These are phyloP conservation scores for Eubasilissa splendida DNA, from an alignment of 2,888 invertebrate genomes.

Conservation along the genomic window DNA sequence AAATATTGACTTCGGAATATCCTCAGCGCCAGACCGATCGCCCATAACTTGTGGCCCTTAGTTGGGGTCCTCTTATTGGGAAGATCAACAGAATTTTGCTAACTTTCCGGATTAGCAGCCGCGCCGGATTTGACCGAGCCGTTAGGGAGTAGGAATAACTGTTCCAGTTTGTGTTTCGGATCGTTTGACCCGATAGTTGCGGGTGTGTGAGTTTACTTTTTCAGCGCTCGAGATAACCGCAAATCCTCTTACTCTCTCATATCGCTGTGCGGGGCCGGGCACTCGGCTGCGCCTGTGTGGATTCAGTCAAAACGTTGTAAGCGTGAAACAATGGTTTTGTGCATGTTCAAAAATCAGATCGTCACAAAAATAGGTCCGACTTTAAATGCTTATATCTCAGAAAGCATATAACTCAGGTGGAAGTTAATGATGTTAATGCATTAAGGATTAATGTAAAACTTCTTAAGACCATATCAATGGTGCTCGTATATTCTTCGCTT, in stretches of 20 bases:
- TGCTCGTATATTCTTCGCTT: too few relatives aligned
- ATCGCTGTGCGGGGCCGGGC: neutral
- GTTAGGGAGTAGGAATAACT: neutral
- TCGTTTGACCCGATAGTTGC: constrained; percentile 23
- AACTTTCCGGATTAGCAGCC: constrained; percentile 29
- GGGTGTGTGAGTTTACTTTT: constrained; percentile 25
- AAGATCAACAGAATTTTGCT: constrained; percentile 22
- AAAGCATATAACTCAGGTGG: too few relatives aligned
- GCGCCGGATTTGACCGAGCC: neutral
- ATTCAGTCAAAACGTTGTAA: neutral
- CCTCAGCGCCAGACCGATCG: constrained; percentile 1
- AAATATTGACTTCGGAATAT: constrained; percentile 33
- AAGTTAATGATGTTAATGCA: too few relatives aligned
- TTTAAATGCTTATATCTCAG: too few relatives aligned
- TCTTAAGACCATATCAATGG: too few relatives aligned
- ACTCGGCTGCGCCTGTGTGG: neutral
- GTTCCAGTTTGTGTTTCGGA: constrained; percentile 28
- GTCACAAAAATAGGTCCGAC: too few relatives aligned
- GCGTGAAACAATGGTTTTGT: too few relatives aligned
- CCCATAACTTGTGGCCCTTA: neutral
- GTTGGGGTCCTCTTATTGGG: neutral
- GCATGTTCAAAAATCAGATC: too few relatives aligned
- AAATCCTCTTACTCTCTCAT: constrained; percentile 31
- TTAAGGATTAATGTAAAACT: too few relatives aligned
- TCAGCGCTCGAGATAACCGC: constrained; percentile 18